Conservation (phyloP, 2,888 invertebrate species). For the Troides helena region DNA sequence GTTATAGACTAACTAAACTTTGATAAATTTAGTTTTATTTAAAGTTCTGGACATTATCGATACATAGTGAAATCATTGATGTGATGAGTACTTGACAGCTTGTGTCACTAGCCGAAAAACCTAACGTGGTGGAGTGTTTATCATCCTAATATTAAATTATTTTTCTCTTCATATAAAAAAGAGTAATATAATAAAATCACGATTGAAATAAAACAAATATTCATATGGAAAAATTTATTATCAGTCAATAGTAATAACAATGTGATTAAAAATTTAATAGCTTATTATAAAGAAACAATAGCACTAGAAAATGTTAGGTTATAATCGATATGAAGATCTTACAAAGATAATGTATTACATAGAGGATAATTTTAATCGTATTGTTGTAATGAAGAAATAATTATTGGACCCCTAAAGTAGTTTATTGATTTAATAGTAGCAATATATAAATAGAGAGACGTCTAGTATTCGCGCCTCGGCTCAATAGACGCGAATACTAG, state of each 20-base stretch:
- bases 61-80: no score
- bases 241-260: not conserved
- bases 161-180: no score
- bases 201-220: not conserved
- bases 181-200: not conserved
- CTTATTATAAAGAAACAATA: not conserved
- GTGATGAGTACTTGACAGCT: no score
- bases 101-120: no score
- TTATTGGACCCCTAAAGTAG: constrained; percentile 26
- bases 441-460: constrained; percentile 4
- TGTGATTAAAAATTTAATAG: not conserved
- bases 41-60: no score
- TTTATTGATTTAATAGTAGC: constrained; percentile 7
- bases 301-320: not conserved
- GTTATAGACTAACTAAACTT: not conserved
- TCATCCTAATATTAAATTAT: no score
- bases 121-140: no score
- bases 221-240: not conserved
- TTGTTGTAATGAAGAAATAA: not conserved
- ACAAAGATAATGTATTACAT: not conserved
- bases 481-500: constrained; percentile 31
- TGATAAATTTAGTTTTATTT: not conserved
- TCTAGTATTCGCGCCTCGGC: constrained; percentile 31
- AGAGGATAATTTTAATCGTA: not conserved
- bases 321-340: not conserved